These are phyloP conservation scores for Probaryconus sp. DNA, from an alignment of 1,140 invertebrate genomes.

Conservation along the genomic window DNA sequence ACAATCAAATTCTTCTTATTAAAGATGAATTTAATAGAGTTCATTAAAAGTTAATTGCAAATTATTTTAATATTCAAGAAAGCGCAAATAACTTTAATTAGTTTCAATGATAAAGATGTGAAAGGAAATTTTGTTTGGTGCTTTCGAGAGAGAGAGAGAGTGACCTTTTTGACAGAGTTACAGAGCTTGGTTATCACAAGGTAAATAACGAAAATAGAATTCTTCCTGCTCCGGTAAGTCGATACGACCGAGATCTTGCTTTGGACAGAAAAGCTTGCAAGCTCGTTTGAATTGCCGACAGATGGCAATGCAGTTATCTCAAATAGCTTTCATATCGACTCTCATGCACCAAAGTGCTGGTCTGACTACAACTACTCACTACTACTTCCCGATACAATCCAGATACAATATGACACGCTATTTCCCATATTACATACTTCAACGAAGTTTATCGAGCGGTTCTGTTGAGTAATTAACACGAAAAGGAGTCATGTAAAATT, in stretches of 20 bases:
- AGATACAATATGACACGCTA: slow-evolving; percentile 38
- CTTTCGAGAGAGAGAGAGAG: too few species aligned
- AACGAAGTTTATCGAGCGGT: slow-evolving; percentile 49
- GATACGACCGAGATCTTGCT: slow-evolving; percentile 45
- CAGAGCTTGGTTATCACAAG: slow-evolving; percentile 17
- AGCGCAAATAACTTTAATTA: too few species aligned
- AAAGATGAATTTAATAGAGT: too few species aligned
- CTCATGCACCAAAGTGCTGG: slow-evolving; percentile 58
- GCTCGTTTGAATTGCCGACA: slow-evolving; percentile 33
- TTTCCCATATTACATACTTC: slow-evolving; percentile 43
- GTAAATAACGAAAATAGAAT: slow-evolving; percentile 40
- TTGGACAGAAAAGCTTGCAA: too few species aligned
- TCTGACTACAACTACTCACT: slow-evolving; percentile 51
- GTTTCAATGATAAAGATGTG: too few species aligned
- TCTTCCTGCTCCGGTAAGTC: slow-evolving; percentile 50
- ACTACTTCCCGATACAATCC: slow-evolving; percentile 44
- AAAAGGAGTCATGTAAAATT: slow-evolving; percentile 38
- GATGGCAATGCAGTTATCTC: slow-evolving; percentile 64
- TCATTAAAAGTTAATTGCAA: too few species aligned
- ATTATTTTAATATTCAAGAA: too few species aligned
- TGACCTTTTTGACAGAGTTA: slow-evolving; percentile 42
- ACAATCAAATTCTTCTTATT: too few species aligned
- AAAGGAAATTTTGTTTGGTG: too few species aligned
- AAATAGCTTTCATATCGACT: slow-evolving; percentile 60
- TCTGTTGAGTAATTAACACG: slow-evolving; percentile 48